Evolutionary conservation across 1,140 invertebrate genomes (phyloP), one percentile per base, ranked within the genome.

Genomic region (Trachymyrmex septentrionalis): DNA sequence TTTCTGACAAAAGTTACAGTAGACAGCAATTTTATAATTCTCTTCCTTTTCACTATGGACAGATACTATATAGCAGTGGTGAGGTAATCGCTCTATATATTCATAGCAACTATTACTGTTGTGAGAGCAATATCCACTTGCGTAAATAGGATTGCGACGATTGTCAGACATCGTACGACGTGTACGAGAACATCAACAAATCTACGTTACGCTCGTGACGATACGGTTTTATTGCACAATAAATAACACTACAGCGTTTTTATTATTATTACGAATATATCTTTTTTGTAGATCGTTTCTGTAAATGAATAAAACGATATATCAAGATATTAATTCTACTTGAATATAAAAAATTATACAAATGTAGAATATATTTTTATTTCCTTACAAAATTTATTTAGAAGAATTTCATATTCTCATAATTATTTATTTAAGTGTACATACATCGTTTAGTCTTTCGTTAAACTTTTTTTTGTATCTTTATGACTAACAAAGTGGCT

Each of bases 71-170:
- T 19, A 71, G 21, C 64, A 14, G 14, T 10, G 19, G 34, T 14
- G 21, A 53, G 16, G 6, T 61, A 38, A 24, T 44, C 38, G 38
- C 59, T 44, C 21, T 81, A 57, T 59, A 57, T 59, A 81, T 81
- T 81, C 34, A 57, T 71, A 34, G 78, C 34, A 27, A 27, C 34
- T 38, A 16, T 81, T 81, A 81, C 34, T 27, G 53, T 21, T 71
- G 50, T 12, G 34, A 71, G 34, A 24, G 89, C 90, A 92, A 91
- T 91, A 93, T 92, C 86, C 90, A 88, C 87, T 91, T 88, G 86
- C 87, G 88, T 91, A 91, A 92, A 93, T 87, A 91, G 75, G 67
- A 89, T 86, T 76, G 59, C 78, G 73, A 86, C 78, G 77, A 87
- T 48, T 64, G 75, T 61, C 86, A 91, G 90, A 92, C 89, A 92